Evolutionary conservation across 2,888 invertebrate genomes (phyloP), one percentile per base, ranked within the genome.

Genomic region (Acrobasis repandana): DNA sequence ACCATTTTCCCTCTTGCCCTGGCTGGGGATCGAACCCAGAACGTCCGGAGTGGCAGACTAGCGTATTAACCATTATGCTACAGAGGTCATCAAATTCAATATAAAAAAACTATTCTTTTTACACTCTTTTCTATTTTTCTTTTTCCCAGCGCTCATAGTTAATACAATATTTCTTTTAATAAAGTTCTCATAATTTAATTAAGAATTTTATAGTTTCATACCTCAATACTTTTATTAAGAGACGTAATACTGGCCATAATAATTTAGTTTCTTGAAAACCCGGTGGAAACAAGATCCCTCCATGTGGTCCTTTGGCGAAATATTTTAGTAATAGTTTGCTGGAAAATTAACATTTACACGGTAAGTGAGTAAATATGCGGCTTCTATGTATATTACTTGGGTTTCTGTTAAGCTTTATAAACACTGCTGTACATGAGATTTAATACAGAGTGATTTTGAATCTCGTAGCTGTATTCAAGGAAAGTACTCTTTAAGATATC

Each of bases 121-220:
- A 28, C 0, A 28, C 28, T 28, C 4, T 28, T 6, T 28, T 28
- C 28, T 6, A 38, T 14, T 43, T n/a, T 6, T 6, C 2, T 11
- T 38, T 6, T 38, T n/a, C 6, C 9, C 43, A 43, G 43, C 43
- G 4, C 2, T 3, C 0, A 43, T 10, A 10, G 11, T 11, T 14
- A 38, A 43, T 43, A 43, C 14, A n/a, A 14, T 3, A 11, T 14
- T 43, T 43, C 43, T 43, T 43, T 43, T 43, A 43, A 43, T 43
- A 43, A 43, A 43, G 14, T n/a, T 43, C n/a, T 43, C 43, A 43
- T 43, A 14, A 43, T 43, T 43, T 43, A 43, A 43, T 43, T 2
- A 43, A 43, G 43, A 43, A 11, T 43, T 43, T 43, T n/a, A 43
- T 43, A 43, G 43, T 43, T 43, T 43, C 43, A 38, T 38, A 38